Base-by-base conservation (phyloP, 2,888 invertebrate genomes). In the Ormia ochracea region DNA sequence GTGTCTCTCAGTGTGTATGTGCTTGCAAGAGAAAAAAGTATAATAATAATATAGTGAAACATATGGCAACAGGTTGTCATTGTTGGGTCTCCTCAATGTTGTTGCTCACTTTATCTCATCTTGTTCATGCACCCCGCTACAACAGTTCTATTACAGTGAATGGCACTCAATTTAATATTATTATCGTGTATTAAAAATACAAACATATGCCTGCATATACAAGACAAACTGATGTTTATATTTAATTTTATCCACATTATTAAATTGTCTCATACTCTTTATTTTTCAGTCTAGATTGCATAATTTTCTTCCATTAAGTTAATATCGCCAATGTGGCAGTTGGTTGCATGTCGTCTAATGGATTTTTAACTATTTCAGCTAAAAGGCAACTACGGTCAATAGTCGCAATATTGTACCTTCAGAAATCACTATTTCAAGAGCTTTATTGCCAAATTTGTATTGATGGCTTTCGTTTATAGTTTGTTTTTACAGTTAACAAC, bases 1-100 rank as follows among this genome's bases (percentile, higher is more conserved):
- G 14, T 56, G n/a, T 5, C 1, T 26, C 4, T n/a, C n/a, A n/a
- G n/a, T n/a, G n/a, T 36, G 23, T 17, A 9, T 45, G 4, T 58
- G 14, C 26, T 52, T 33, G 10, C 33, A 12, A 56, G n/a, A n/a
- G n/a, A 56, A 10, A 56, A 56, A 26, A 41, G 23, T 36, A 48
- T 26, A 33, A 69, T 26, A 59, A 52, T 52, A 33, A 52, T 52
- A 43, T 41, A 9, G 58, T 17, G 26, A 17, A 77, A 58, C 77
- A 77, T 65, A 59, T 78, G 66, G 54, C 73, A 78, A 78, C 78
- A 73, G 73, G 73, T 78, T 56, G 73, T 68, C 28, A 58, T 56
- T 73, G 26, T 70, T 63, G 36, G 36, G 21, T 61, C 54, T 58
- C n/a, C 21, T n/a, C n/a, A n/a, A 33, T 75, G 21, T 41, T 66